A percentile compares a stretch with the other conserved stretches of the same genome.
These are phyloP conservation scores for Stegana nigrithorax DNA, from an alignment of 2,888 invertebrate species.

Conservation along the genomic window DNA sequence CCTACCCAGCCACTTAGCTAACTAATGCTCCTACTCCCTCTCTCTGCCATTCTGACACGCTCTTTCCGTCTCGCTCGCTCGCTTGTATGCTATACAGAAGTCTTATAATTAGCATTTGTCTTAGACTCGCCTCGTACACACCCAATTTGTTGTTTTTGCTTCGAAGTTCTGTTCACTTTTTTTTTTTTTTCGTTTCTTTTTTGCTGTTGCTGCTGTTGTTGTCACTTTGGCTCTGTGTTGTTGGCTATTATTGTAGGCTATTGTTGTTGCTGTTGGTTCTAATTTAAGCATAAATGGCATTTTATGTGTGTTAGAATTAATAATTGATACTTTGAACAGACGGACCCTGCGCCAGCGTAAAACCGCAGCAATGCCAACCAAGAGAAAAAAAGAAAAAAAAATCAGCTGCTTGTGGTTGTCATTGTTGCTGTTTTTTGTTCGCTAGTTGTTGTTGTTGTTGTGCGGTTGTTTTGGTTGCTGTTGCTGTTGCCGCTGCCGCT, in stretches of 20 bases:
- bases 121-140: constrained; percentile 55
- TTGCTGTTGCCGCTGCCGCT: not conserved
- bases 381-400: no score
- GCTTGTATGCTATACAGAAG: constrained; percentile 32
- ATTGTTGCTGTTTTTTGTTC: not conserved
- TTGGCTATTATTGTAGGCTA: no score
- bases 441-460: constrained; percentile 31
- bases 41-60: no score
- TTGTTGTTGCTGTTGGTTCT: constrained; percentile 4
- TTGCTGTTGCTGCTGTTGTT: constrained; percentile 1
- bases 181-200: not conserved
- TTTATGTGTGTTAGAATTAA: constrained; percentile 20
- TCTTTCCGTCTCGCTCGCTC: constrained; percentile 21
- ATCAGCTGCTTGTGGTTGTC: no score
- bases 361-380: constrained; percentile 1
- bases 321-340: constrained; percentile 20
- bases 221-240: no score
- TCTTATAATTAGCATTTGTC: constrained; percentile 58
- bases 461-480: not conserved
- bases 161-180: no score
- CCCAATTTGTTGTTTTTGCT: constrained; percentile 33
- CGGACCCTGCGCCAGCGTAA: not conserved
- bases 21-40: not conserved
- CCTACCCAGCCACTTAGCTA: no score
- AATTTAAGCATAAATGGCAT: constrained; percentile 19